Evolutionary conservation across 2,113 vertebrate genomes (phyloP), one percentile per base, ranked within the genome.

Genomic region (Sorex fumeus): DNA sequence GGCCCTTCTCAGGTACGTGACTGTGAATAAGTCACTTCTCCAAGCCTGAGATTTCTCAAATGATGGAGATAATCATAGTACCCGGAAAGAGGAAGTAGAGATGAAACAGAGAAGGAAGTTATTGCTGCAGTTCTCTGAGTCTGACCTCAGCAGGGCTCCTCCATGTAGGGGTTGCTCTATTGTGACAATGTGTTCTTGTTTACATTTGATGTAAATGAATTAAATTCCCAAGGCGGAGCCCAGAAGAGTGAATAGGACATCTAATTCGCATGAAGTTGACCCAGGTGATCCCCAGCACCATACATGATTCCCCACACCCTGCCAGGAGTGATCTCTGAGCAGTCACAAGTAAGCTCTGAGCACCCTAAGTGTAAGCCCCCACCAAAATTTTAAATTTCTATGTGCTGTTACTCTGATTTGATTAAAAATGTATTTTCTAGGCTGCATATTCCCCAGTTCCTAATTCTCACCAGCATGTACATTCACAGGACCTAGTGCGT

Each of bases 1-100:
- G 53, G 69, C 36, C 43, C 3, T 40, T 71, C n/a, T 87, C 90
- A 78, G n/a, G 36, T 60, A 3, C 6, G 3, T 74, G 80, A 74
- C 36, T 67, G 87, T 62, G 36, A 84, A 66, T 78, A 40, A 74
- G 79, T 75, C 87, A 45, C 36, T 43, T 64, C 50, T 32, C 67
- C 62, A 23, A 45, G 28, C 21, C 53, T 36, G 21, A 57, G 10
- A 47, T 90, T 84, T 47, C 77, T 77, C 45, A 32, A 18, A 6
- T 43, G 88, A 53, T 18, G 28, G 72, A 84, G 71, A 47, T 21
- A 71, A 57, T 27, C 16, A 9, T 4, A 28, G 50, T 10, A 12
- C 25, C 70, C 60, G 3, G 50, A 11, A 60, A 57, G 30, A 12
- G 19, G 30, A 32, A 53, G 19, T 36, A 5, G 13, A 34, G 50